Evolutionary conservation across 2,113 vertebrate species (phyloP).

Genomic region (Callocephalon fimbriatum): DNA sequence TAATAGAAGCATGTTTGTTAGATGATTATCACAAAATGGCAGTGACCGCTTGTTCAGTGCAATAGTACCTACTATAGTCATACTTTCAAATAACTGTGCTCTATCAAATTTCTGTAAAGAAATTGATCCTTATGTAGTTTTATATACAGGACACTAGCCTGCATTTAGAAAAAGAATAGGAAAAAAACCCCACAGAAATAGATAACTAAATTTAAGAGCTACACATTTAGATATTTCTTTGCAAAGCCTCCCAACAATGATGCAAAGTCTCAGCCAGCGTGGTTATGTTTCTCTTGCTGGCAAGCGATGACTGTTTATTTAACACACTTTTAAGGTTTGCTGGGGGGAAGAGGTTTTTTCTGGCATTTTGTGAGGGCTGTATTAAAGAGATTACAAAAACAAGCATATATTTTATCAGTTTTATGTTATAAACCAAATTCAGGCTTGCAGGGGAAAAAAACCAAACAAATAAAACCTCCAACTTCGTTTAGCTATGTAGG

Average conservation of each 20-base stretch:
- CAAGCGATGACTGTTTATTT: neutral
- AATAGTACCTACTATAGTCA: neutral
- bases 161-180: neutral
- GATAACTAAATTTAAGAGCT: neutral
- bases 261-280: neutral
- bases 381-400: neutral
- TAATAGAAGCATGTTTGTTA: conserved; percentile 44
- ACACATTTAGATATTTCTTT: neutral
- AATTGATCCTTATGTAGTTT: neutral
- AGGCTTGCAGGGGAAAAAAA: rapidly evolving
- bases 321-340: neutral
- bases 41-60: neutral
- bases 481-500: neutral
- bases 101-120: neutral
- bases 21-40: neutral
- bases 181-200: neutral
- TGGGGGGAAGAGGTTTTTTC: rapidly evolving
- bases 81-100: neutral
- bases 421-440: neutral
- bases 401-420: neutral
- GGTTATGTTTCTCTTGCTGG: neutral
- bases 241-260: neutral
- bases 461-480: neutral
- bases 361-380: neutral
- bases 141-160: neutral